Percentiles rank a stretch among this genome's conserved stretches.
Conservation (phyloP, 1,140 invertebrate species). For the Chironomus tepperi region DNA sequence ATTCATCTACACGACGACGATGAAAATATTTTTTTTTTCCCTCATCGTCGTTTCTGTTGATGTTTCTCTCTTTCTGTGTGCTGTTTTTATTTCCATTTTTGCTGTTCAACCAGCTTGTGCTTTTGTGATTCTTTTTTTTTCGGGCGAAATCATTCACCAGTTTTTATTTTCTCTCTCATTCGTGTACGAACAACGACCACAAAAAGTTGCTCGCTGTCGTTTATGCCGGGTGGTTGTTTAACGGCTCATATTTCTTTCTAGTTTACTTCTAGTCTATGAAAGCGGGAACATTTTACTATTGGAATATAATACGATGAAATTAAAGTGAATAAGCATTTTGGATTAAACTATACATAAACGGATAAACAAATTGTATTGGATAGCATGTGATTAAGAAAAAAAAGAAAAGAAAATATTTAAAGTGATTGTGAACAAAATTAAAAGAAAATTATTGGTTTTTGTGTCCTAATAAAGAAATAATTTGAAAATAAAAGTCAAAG, state of each 20-base stretch:
- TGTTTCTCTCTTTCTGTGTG: constrained; percentile 13
- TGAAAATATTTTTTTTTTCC: constrained; percentile 5
- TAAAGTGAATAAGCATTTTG: neutral
- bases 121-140: constrained; percentile 21
- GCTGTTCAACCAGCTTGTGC: constrained; percentile 21
- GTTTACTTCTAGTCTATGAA: neutral
- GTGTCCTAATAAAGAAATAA: neutral
- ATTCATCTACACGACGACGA: neutral
- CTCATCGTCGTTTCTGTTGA: constrained; percentile 23
- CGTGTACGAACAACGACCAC: constrained; percentile 23
- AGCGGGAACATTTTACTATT: too few species aligned
- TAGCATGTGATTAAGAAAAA: too few species aligned
- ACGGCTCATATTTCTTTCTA: neutral
- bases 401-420: too few species aligned
- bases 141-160: constrained; percentile 19
- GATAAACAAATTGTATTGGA: too few species aligned
- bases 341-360: too few species aligned
- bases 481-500: neutral
- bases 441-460: neutral
- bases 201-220: constrained; percentile 20
- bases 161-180: constrained; percentile 18
- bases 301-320: too few species aligned
- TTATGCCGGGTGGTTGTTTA: neutral
- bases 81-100: constrained; percentile 22
- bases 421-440: neutral